Percentiles rank a stretch among this genome's conserved stretches.
Evolutionary conservation across 2,797 vertebrate species (phyloP).

Genomic region (Valencia hispanica): DNA sequence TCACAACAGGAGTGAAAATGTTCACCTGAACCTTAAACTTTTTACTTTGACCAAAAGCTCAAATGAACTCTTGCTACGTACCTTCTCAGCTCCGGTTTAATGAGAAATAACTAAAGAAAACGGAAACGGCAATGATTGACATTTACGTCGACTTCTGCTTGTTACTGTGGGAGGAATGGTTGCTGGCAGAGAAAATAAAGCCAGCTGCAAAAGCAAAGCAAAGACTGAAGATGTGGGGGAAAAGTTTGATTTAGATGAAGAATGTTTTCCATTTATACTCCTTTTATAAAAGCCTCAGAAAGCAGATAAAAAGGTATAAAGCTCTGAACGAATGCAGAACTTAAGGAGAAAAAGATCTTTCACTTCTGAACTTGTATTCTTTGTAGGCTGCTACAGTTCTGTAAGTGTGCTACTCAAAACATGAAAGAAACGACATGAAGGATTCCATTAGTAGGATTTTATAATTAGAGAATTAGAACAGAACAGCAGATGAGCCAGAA

Average conservation of each 20-base stretch:
- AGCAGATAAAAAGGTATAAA: constrained; percentile 46
- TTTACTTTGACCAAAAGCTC: constrained; percentile 3
- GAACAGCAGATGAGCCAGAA: constrained; percentile 13
- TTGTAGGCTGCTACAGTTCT: constrained; percentile 5
- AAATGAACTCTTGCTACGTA: constrained; percentile 19
- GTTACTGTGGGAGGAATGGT: constrained; percentile 21
- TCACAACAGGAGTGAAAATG: not conserved
- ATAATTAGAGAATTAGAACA: not conserved
- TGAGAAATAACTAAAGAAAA: constrained; percentile 22
- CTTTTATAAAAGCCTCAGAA: constrained; percentile 48
- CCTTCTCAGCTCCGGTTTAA: constrained; percentile 18
- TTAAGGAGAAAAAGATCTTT: not conserved
- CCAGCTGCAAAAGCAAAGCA: constrained; percentile 26
- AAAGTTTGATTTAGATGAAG: constrained; percentile 40
- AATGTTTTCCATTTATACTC: constrained; percentile 49
- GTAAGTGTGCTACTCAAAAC: constrained; percentile 7
- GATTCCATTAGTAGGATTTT: not conserved
- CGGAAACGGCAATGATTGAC: not conserved
- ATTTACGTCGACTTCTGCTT: constrained; percentile 20
- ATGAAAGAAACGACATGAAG: not conserved
- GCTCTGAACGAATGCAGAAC: constrained; percentile 48
- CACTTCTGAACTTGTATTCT: constrained; percentile 22
- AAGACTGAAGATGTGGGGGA: constrained; percentile 31
- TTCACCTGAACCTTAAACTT: not conserved
- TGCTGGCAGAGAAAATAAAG: constrained; percentile 17